These are phyloP conservation scores for Camponotus vicinus DNA, from an alignment of 1,140 invertebrate genomes.

Conservation along the genomic window DNA sequence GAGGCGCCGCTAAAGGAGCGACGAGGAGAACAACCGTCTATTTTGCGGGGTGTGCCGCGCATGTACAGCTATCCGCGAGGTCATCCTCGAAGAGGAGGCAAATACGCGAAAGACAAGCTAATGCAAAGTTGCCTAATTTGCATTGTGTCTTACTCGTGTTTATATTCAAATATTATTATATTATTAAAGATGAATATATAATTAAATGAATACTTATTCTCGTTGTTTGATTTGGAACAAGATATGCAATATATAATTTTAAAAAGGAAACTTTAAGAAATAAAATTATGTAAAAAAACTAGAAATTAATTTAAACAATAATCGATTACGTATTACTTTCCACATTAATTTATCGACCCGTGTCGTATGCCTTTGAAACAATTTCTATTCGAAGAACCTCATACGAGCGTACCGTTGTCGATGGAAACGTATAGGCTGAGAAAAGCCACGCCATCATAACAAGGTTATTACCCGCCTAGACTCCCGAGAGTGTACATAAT, in stretches of 20 bases:
- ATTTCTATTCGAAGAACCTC: conserved; percentile 20
- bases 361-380: neutral
- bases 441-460: conserved; percentile 43
- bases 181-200: neutral
- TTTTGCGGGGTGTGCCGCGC: conserved; percentile 33
- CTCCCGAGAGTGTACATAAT: conserved; percentile 59
- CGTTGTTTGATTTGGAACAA: too few relatives aligned
- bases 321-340: too few relatives aligned
- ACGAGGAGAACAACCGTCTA: conserved; percentile 4
- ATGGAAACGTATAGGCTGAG: conserved; percentile 40
- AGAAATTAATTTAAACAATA: too few relatives aligned
- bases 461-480: conserved; percentile 68
- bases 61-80: conserved; percentile 3
- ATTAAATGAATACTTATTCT: too few relatives aligned
- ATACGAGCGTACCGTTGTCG: neutral
- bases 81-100: neutral
- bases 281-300: too few relatives aligned
- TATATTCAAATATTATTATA: neutral
- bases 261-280: too few relatives aligned
- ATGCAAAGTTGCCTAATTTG: neutral
- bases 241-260: too few relatives aligned
- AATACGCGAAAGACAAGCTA: neutral
- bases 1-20: neutral
- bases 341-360: neutral
- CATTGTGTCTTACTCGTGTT: neutral